Evolutionary conservation across 2,888 invertebrate genomes (phyloP).

Genomic region (Epistrophe eligans): DNA sequence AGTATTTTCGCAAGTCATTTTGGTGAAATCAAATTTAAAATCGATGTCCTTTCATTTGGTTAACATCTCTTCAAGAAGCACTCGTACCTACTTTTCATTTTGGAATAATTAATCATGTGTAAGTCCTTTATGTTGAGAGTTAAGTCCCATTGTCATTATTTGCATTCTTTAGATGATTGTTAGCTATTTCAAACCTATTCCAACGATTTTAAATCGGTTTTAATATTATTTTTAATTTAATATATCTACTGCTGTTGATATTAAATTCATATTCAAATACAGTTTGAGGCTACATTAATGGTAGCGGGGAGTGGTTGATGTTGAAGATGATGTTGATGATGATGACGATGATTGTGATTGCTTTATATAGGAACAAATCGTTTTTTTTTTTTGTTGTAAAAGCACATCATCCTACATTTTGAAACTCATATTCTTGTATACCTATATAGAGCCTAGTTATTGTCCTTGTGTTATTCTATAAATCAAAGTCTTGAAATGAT

Average conservation of each 20-base stretch:
- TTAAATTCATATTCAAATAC: constrained; percentile 47
- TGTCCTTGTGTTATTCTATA: constrained; percentile 51
- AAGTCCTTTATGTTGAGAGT: constrained; percentile 38
- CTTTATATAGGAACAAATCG: constrained; percentile 31
- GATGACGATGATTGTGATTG: constrained; percentile 41
- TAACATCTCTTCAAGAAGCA: constrained; percentile 25
- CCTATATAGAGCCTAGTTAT: neutral
- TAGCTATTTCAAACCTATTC: neutral
- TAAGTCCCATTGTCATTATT: constrained; percentile 24
- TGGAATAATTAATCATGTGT: constrained; percentile 65
- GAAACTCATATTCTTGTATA: neutral
- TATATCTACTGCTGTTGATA: constrained; percentile 25
- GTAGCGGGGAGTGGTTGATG: neutral
- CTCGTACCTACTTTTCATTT: neutral
- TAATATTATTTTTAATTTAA: constrained; percentile 16
- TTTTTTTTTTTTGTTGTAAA: no score
- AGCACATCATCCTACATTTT: neutral
- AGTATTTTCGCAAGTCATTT: constrained; percentile 40
- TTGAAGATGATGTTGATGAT: neutral
- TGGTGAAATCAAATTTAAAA: constrained; percentile 53
- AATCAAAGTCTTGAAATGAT: constrained; percentile 62
- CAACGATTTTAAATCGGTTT: neutral
- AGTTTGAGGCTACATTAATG: neutral
- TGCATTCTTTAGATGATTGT: neutral
- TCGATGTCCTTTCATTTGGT: constrained; percentile 50